phyloP scores from a whole-genome alignment of 2,113 vertebrate genomes.

The Amblyornis subalaris region DNA sequence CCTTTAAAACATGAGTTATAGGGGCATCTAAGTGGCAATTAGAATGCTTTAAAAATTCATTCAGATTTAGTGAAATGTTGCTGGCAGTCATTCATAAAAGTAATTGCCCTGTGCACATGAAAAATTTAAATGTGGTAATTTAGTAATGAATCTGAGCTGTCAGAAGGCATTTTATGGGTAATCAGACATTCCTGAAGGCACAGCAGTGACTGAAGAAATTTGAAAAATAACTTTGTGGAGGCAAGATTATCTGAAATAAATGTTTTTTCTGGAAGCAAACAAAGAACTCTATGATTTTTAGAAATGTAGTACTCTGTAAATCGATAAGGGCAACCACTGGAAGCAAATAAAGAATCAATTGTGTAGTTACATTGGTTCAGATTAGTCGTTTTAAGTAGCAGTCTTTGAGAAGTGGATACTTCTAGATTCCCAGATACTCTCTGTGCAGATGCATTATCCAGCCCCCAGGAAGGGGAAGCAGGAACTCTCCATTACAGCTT shows the following conservation, averaged over 20 bases:
- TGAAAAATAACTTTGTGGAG: constrained; percentile 7
- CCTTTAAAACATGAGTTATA: neutral
- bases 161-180: constrained; percentile 35
- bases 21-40: constrained; percentile 11
- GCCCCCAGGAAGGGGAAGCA: neutral
- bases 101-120: constrained; percentile 40
- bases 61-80: constrained; percentile 45
- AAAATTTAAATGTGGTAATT: constrained; percentile 53
- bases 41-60: constrained; percentile 48
- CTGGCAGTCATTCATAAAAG: constrained; percentile 54
- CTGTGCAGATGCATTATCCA: neutral
- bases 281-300: neutral
- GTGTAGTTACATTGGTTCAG: neutral
- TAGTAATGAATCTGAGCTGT: constrained; percentile 43
- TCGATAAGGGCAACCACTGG: neutral
- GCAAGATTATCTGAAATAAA: constrained; percentile 11
- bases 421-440: neutral
- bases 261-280: constrained; percentile 14
- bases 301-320: neutral
- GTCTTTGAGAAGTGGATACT: neutral
- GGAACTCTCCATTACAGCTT: neutral
- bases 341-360: neutral
- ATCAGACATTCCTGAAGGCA: constrained; percentile 5
- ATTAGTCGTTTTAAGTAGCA: neutral
- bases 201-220: constrained; percentile 15